Evolutionary conservation across 2,113 vertebrate species (phyloP).

Genomic region (Daubentonia madagascariensis): DNA sequence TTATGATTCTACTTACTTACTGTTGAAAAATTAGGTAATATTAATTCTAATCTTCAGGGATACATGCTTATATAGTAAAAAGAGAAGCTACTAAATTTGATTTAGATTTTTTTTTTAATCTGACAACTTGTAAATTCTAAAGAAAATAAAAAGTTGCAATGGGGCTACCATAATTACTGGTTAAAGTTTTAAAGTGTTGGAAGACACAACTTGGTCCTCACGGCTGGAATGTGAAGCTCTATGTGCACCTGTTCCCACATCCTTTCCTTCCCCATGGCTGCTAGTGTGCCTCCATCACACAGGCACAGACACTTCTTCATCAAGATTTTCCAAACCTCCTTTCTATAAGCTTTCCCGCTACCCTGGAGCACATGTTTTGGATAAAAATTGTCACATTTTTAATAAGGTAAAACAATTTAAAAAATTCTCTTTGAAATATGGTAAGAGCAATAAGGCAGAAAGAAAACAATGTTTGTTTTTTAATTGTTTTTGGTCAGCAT

Average conservation of each 20-base stretch:
- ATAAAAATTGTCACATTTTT: neutral
- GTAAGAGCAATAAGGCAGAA: neutral
- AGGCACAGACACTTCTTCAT: neutral
- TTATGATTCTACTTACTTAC: neutral
- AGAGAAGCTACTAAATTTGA: neutral
- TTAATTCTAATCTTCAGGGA: neutral
- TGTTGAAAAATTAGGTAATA: neutral
- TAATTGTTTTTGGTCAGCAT: neutral
- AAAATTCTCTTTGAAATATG: slow-evolving; percentile 11
- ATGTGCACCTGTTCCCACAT: rapidly evolving
- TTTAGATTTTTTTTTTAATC: neutral
- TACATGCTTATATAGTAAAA: neutral
- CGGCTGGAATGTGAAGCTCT: neutral
- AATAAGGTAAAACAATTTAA: neutral
- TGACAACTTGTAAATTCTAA: neutral
- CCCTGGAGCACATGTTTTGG: neutral
- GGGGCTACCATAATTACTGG: neutral
- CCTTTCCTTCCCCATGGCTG: neutral
- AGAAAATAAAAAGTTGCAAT: neutral
- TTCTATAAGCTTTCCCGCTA: neutral
- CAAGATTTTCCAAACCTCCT: neutral
- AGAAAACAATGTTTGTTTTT: neutral
- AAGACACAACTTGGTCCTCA: neutral
- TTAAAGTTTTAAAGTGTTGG: neutral
- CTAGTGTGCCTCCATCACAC: neutral